These are phyloP conservation scores for Tachystola acroxantha DNA, from an alignment of 2,888 invertebrate genomes.

Conservation along the genomic window DNA sequence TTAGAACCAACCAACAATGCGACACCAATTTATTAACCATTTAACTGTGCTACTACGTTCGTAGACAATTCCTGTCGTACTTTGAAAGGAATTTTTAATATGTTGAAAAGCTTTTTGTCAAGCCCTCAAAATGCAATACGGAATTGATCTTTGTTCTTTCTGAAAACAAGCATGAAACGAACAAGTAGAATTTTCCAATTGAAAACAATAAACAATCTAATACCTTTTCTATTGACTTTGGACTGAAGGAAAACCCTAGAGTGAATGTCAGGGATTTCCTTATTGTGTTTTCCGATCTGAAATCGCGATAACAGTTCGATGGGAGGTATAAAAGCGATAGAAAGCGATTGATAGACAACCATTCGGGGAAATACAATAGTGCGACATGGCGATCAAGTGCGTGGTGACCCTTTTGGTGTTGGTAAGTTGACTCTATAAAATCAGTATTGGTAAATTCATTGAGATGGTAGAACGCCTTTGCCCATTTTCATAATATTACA, in stretches of 20 bases:
- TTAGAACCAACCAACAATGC: no score
- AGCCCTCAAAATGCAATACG: no score
- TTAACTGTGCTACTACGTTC: no score
- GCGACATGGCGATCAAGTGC: slow-evolving; percentile 22
- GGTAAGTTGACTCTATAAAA: slow-evolving; percentile 23
- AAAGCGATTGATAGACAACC: slow-evolving; percentile 12
- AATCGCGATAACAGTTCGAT: slow-evolving; percentile 25
- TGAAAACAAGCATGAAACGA: neutral
- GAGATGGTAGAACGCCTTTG: no score
- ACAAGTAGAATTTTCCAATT: slow-evolving; percentile 16
- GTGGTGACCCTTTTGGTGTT: slow-evolving; percentile 16
- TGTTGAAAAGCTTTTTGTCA: no score
- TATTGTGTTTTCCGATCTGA: slow-evolving; percentile 23
- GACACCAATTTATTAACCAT: no score
- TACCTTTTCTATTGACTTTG: slow-evolving; percentile 20
- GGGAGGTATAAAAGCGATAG: slow-evolving; percentile 32
- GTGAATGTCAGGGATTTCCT: slow-evolving; percentile 25
- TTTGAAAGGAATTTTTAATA: no score
- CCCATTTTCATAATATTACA: no score
- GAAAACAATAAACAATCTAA: slow-evolving; percentile 25
- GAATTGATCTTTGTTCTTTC: no score
- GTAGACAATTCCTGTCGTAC: no score
- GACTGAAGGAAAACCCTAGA: slow-evolving; percentile 29
- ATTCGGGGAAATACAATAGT: slow-evolving; percentile 6
- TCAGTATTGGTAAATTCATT: no score